phyloP scores from a whole-genome alignment of 2,113 vertebrate genomes.

The Corythaeola cristata region DNA sequence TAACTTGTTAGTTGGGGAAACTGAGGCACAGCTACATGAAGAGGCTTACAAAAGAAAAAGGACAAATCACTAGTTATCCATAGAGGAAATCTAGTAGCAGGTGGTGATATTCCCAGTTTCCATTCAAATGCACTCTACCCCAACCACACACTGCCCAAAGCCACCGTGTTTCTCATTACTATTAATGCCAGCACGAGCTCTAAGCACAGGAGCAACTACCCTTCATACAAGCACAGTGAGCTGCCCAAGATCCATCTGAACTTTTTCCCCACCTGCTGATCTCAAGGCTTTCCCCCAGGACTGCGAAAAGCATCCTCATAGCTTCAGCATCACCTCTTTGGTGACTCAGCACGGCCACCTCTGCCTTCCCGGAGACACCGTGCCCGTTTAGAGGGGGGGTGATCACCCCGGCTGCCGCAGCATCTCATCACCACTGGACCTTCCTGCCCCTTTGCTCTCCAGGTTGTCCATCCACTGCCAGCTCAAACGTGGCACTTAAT shows the following conservation, averaged over 20 bases:
- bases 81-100: not conserved
- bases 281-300: not conserved
- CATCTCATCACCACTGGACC: not conserved
- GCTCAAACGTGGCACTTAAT: not conserved
- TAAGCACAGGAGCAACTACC: not conserved
- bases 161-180: fast-evolving
- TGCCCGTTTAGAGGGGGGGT: not conserved
- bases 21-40: not conserved
- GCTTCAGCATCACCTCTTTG: not conserved
- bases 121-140: not conserved
- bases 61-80: fast-evolving
- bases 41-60: not conserved
- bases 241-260: not conserved
- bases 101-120: not conserved
- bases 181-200: fast-evolving
- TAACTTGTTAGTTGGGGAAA: not conserved
- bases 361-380: fast-evolving
- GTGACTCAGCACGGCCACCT: not conserved
- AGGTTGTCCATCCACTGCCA: not conserved
- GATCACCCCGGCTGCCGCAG: fast-evolving
- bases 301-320: not conserved
- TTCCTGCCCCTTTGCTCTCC: not conserved
- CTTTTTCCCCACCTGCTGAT: not conserved
- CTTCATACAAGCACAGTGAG: not conserved
- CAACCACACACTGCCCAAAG: not conserved